Base-by-base conservation (phyloP, 2,888 invertebrate genomes). In the Buathra laborator region DNA sequence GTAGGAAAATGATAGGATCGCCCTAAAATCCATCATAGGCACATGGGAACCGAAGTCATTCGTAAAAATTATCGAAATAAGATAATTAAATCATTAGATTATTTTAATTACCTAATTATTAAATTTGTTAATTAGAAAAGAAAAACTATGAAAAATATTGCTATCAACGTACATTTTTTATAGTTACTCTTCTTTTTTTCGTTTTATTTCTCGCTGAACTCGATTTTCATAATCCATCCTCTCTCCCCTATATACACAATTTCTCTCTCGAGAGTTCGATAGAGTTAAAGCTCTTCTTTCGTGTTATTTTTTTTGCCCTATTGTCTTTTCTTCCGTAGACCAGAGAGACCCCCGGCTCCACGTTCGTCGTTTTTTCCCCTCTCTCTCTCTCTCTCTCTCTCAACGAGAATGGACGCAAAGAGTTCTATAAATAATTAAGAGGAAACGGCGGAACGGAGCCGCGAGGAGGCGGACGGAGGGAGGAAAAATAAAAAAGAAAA, bases 351-450 rank as follows among this genome's bases (percentile, higher is more conserved):
- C 37, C 37, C 37, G 37, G 0, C 37, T 37, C 37, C 1, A 7
- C 6, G 7, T 7, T 37, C 37, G 6, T 7, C 7, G 37, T 48
- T n/a, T 48, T 48, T n/a, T 48, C 2, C 3, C 2, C 48, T 14
- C 48, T 14, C 48, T 12, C 0, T 32, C 62, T 32, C 46, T 43
- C 59, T 12, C 48, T 56, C 62, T 53, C 43, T 19, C 72, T 62
- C 24, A 56, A 44, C n/a, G 64, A 37, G 37, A 59, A 80, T 75
- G 56, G 43, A 56, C 32, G 48, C 37, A 59, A 48, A 37, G 51
- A 44, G 53, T 59, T 68, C 74, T 66, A 64, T 72, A 84, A 84
- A 84, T 84, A 84, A 84, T 80, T 77, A 53, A 80, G 70, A 48
- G 62, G 29, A 32, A 44, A 59, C 19, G 59, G 59, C 46, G 44